phyloP scores from a whole-genome alignment of 2,888 invertebrate genomes.

The Pyrochroa serraticornis region DNA sequence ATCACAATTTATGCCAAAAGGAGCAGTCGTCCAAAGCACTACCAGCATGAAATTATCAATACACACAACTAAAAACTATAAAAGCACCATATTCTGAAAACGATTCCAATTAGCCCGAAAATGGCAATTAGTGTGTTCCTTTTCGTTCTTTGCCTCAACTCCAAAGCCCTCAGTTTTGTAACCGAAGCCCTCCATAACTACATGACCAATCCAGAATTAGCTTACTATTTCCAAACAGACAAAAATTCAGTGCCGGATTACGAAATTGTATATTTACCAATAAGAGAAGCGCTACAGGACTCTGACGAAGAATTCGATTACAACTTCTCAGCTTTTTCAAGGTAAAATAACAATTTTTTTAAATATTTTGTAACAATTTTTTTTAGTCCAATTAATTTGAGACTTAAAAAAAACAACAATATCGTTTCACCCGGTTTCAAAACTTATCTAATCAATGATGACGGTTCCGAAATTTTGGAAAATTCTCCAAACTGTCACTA shows the following conservation, averaged over 20 bases:
- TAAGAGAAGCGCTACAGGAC: conserved; percentile 45
- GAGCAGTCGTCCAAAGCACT: too few relatives aligned
- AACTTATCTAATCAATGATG: conserved; percentile 62
- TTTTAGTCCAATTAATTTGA: conserved; percentile 65
- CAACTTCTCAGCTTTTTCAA: conserved; percentile 67
- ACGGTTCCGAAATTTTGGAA: conserved; percentile 50
- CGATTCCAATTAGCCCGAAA: too few relatives aligned
- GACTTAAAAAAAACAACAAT: conserved; percentile 67
- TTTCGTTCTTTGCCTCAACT: too few relatives aligned
- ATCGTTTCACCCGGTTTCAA: conserved; percentile 67
- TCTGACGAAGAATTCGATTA: conserved; percentile 61
- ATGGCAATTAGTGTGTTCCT: too few relatives aligned
- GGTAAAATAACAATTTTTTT: conserved; percentile 53
- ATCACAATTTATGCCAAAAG: too few relatives aligned
- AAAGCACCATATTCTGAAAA: too few relatives aligned
- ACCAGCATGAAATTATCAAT: too few relatives aligned
- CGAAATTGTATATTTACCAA: conserved; percentile 68
- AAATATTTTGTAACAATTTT: conserved; percentile 7
- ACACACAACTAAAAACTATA: too few relatives aligned
- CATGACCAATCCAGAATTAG: conserved; percentile 57
- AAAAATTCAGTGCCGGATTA: conserved; percentile 61
- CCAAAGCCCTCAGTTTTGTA: conserved; percentile 1
- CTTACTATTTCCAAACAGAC: conserved; percentile 57
- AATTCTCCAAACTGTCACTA: conserved; percentile 66
- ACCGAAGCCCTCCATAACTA: conserved; percentile 49